Evolutionary conservation across 2,888 invertebrate species (phyloP).

Genomic region (Parnassius orleans): DNA sequence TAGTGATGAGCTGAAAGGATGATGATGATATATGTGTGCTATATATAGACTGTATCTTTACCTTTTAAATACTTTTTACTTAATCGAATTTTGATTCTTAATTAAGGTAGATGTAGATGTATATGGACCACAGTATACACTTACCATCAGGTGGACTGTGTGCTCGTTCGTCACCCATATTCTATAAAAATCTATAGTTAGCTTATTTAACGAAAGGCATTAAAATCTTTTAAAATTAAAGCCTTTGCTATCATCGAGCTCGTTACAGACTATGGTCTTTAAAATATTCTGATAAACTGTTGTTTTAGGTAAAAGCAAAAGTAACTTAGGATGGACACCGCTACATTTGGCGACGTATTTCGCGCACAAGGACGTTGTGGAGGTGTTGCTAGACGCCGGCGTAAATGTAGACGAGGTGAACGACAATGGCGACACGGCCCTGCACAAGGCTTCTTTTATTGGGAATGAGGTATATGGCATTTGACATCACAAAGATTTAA

Average conservation of each 20-base stretch:
- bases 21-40: too few species aligned
- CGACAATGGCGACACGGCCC: slow-evolving; percentile 83
- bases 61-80: too few species aligned
- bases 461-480: slow-evolving; percentile 79
- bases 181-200: too few species aligned
- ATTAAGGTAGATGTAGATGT: too few species aligned
- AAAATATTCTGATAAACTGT: neutral
- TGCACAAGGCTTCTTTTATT: slow-evolving; percentile 86
- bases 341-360: slow-evolving; percentile 85
- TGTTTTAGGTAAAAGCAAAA: slow-evolving; percentile 79
- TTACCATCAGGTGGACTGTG: too few species aligned
- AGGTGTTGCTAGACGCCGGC: slow-evolving; percentile 77
- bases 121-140: too few species aligned
- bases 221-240: too few species aligned
- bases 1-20: too few species aligned
- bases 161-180: too few species aligned
- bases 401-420: slow-evolving; percentile 83
- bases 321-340: slow-evolving; percentile 85
- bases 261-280: neutral
- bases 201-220: too few species aligned
- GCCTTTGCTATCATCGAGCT: neutral
- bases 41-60: too few species aligned
- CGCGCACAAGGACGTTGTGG: slow-evolving; percentile 82
- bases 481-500: neutral
- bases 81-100: too few species aligned